phyloP scores from a whole-genome alignment of 2,888 invertebrate genomes.

The Pheosia gnoma region DNA sequence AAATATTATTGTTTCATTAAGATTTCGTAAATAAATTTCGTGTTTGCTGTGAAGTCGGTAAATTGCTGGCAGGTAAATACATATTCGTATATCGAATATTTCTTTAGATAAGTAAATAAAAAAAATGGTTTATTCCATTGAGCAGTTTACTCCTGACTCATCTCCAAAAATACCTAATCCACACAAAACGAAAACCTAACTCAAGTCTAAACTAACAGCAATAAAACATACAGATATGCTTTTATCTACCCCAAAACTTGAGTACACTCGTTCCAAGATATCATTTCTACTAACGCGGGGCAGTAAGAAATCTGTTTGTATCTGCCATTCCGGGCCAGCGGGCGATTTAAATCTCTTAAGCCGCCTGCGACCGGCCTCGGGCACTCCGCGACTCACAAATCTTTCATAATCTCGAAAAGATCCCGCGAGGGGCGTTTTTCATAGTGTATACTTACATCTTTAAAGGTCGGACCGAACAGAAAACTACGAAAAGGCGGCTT shows the following conservation, averaged over 20 bases:
- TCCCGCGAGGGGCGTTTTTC: slow-evolving; percentile 77
- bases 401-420: slow-evolving; percentile 81
- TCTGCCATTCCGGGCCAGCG: slow-evolving; percentile 80
- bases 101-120: too few relatives aligned
- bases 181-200: neutral
- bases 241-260: slow-evolving; percentile 46
- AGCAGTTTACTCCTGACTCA: slow-evolving; percentile 1
- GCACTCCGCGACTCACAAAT: slow-evolving; percentile 81
- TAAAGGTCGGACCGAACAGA: slow-evolving; percentile 47
- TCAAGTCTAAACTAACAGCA: slow-evolving; percentile 22
- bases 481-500: slow-evolving; percentile 52
- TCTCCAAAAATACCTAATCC: neutral
- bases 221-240: slow-evolving; percentile 44
- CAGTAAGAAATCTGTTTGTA: slow-evolving; percentile 80
- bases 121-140: neutral
- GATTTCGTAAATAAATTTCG: too few relatives aligned
- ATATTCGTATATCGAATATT: too few relatives aligned
- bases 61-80: too few relatives aligned
- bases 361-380: slow-evolving; percentile 73
- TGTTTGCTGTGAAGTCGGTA: too few relatives aligned
- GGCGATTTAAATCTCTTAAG: slow-evolving; percentile 84
- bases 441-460: slow-evolving; percentile 60
- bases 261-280: slow-evolving; percentile 50
- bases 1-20: too few relatives aligned
- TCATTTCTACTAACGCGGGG: slow-evolving; percentile 60